Evolutionary conservation across 1,140 invertebrate genomes (phyloP).

Genomic region (Macrobrachium nipponense): DNA sequence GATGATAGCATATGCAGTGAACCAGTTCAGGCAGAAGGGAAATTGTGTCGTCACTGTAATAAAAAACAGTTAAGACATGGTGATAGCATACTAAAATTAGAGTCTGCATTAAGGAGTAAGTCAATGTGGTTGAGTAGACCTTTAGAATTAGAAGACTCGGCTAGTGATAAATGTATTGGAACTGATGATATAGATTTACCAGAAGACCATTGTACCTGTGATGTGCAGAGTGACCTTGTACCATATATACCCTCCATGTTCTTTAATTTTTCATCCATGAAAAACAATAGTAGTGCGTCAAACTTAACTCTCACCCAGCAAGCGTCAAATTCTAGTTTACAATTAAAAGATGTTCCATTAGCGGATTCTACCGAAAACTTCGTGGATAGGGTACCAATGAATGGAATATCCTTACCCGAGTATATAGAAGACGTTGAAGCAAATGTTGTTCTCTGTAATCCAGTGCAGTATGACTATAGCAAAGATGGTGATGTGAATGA

Average conservation of each 20-base stretch:
- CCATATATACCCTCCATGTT: slow-evolving; percentile 60
- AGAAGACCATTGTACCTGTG: slow-evolving; percentile 58
- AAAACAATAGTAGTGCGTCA: slow-evolving; percentile 90
- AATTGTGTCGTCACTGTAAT: slow-evolving; percentile 48
- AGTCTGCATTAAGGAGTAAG: slow-evolving; percentile 56
- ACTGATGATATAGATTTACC: slow-evolving; percentile 54
- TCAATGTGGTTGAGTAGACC: slow-evolving; percentile 54
- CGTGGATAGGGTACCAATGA: slow-evolving; percentile 55
- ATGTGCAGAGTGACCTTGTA: slow-evolving; percentile 61
- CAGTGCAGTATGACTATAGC: slow-evolving; percentile 58
- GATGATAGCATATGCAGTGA: slow-evolving; percentile 63
- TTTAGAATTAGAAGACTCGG: slow-evolving; percentile 50
- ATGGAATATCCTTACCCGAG: slow-evolving; percentile 58
- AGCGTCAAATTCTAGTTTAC: slow-evolving; percentile 62
- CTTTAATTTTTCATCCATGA: slow-evolving; percentile 64
- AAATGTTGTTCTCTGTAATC: slow-evolving; percentile 61
- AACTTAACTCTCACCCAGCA: slow-evolving; percentile 87
- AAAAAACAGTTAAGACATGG: slow-evolving; percentile 47
- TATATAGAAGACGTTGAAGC: slow-evolving; percentile 63
- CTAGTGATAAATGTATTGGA: slow-evolving; percentile 54
- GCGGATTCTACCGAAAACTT: slow-evolving; percentile 59
- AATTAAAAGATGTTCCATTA: slow-evolving; percentile 53
- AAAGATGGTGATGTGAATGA: slow-evolving; percentile 55
- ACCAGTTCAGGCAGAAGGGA: slow-evolving; percentile 36
- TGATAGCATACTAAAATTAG: slow-evolving; percentile 46